Evolutionary conservation across 2,797 vertebrate genomes (phyloP).

Genomic region (Saxicola maurus): DNA sequence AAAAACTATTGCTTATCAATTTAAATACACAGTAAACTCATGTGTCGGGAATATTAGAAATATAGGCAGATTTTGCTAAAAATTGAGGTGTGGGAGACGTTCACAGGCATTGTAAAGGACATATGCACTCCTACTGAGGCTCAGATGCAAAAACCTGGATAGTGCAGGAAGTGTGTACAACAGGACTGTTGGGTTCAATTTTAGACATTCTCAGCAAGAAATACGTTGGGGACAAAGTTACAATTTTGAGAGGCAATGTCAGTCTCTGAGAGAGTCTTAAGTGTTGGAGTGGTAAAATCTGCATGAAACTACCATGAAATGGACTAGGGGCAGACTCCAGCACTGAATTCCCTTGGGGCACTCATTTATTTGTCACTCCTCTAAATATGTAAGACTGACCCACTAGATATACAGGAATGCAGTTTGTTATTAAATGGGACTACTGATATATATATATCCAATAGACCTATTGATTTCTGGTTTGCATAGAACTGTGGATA

Average conservation of each 20-base stretch:
- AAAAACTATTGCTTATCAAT: not conserved
- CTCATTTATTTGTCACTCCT: not conserved
- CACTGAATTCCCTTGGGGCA: not conserved
- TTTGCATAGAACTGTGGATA: not conserved
- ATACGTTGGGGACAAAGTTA: not conserved
- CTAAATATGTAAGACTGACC: not conserved
- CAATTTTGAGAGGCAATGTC: not conserved
- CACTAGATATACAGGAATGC: not conserved
- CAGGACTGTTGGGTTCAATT: not conserved
- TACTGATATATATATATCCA: not conserved
- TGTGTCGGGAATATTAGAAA: not conserved
- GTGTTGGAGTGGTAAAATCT: not conserved
- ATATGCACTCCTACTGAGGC: not conserved
- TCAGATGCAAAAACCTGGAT: not conserved
- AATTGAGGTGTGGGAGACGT: rapidly evolving
- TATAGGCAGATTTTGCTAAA: not conserved
- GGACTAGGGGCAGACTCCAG: not conserved
- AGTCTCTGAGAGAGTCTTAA: not conserved
- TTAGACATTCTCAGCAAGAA: not conserved
- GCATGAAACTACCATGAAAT: not conserved
- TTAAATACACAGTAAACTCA: not conserved
- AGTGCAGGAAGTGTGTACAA: not conserved
- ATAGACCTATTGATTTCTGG: not conserved
- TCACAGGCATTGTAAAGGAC: not conserved
- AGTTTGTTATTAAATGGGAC: not conserved